Percentiles rank a stretch among this genome's conserved stretches.
These are phyloP conservation scores for Thunnus maccoyii DNA, from an alignment of 2,113 vertebrate genomes.

Conservation along the genomic window DNA sequence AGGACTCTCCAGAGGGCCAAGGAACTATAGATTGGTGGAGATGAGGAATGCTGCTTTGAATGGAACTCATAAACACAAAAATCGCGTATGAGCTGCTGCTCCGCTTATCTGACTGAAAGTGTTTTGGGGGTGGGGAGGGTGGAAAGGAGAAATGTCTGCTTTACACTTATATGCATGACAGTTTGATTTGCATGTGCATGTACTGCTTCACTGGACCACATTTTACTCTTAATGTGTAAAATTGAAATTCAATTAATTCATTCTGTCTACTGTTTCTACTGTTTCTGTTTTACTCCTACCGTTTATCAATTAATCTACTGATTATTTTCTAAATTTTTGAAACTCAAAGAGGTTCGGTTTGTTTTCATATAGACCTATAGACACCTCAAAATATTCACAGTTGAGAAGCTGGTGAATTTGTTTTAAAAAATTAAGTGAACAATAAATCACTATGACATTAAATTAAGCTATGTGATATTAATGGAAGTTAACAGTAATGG, in stretches of 20 bases:
- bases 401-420: too few species aligned
- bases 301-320: background rate
- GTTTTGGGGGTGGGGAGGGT: constrained; percentile 1
- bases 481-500: too few species aligned
- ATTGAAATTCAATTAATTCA: background rate
- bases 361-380: too few species aligned
- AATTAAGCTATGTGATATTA: background rate
- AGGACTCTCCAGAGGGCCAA: constrained; percentile 25
- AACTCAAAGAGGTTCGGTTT: too few species aligned
- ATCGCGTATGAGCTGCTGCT: constrained; percentile 30
- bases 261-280: background rate
- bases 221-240: constrained; percentile 12
- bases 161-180: constrained; percentile 29
- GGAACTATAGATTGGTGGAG: constrained; percentile 20
- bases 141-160: constrained; percentile 15
- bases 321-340: background rate
- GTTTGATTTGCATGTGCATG: background rate
- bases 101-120: constrained; percentile 39
- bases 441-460: background rate
- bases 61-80: constrained; percentile 48
- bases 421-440: too few species aligned
- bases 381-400: too few species aligned
- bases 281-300: background rate
- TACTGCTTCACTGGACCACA: background rate
- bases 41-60: constrained; percentile 33